Conservation (phyloP, 2,888 invertebrate genomes). For the Saturnia japonica region DNA sequence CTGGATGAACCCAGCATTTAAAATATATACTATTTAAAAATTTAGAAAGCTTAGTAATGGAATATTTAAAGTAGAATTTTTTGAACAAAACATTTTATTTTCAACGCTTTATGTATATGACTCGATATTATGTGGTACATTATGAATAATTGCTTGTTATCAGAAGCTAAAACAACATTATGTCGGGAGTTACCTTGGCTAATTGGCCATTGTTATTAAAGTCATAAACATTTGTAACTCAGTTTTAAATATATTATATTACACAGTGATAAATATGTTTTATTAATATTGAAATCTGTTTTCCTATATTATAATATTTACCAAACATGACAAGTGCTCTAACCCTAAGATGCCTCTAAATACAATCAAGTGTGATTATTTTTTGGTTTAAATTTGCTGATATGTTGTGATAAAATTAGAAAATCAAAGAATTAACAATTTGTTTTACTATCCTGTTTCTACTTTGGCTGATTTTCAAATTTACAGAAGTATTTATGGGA, state of each 20-base stretch:
- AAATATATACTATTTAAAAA: slow-evolving; percentile 74
- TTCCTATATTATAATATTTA: background rate
- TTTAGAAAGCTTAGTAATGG: slow-evolving; percentile 76
- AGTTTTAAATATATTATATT: slow-evolving; percentile 80
- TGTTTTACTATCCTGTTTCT: no score
- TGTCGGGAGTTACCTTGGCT: slow-evolving; percentile 65
- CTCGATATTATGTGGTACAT: slow-evolving; percentile 70
- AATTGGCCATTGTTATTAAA: slow-evolving; percentile 69
- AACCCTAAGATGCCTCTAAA: no score
- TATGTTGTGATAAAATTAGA: no score
- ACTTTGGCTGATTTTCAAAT: no score
- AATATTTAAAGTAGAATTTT: slow-evolving; percentile 75
- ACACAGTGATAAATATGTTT: slow-evolving; percentile 59
- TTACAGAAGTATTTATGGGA: no score
- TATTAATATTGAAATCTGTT: slow-evolving; percentile 30
- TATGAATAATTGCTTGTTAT: slow-evolving; percentile 66
- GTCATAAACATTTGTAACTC: slow-evolving; percentile 78
- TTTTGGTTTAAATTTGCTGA: no score
- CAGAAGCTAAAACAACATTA: slow-evolving; percentile 59
- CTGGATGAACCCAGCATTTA: slow-evolving; percentile 77
- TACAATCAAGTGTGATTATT: no score
- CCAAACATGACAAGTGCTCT: no score
- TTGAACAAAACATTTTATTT: slow-evolving; percentile 77
- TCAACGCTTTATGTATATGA: slow-evolving; percentile 70
- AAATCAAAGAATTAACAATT: no score